Conservation (phyloP, 2,888 invertebrate genomes). For the Trimorus sp. region DNA sequence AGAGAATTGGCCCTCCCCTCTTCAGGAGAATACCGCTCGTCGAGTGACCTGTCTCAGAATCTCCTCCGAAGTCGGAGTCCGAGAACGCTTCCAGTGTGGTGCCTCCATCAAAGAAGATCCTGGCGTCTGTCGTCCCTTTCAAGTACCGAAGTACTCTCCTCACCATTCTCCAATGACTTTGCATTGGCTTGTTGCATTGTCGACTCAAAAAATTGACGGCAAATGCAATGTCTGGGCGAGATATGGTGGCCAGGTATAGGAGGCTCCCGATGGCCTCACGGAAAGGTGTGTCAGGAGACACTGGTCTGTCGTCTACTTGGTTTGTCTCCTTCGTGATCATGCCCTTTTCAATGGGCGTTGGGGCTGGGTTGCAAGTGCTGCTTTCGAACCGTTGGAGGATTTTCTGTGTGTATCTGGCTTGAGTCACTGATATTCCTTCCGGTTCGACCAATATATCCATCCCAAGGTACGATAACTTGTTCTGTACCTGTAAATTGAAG, state of each 20-base stretch:
- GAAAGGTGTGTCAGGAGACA: conserved; percentile 42
- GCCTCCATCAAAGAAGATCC: conserved; percentile 69
- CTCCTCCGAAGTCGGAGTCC: conserved; percentile 66
- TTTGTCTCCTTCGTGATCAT: conserved; percentile 64
- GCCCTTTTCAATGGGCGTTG: conserved; percentile 71
- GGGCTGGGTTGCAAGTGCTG: conserved; percentile 39
- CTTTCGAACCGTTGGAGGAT: conserved; percentile 55
- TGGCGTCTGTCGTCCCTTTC: conserved; percentile 61
- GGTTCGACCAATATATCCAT: conserved; percentile 64
- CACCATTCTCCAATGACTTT: conserved; percentile 65
- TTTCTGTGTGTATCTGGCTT: conserved; percentile 67
- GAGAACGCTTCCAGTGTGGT: conserved; percentile 54
- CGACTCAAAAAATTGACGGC: conserved; percentile 21
- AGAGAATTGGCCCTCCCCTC: conserved; percentile 71
- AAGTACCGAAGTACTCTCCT: conserved; percentile 65
- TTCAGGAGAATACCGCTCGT: conserved; percentile 44
- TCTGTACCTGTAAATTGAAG: neutral
- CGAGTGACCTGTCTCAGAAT: conserved; percentile 13
- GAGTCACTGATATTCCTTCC: conserved; percentile 68
- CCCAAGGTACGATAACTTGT: conserved; percentile 65
- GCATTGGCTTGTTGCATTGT: conserved; percentile 55
- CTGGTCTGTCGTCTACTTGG: conserved; percentile 40
- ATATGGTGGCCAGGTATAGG: conserved; percentile 48
- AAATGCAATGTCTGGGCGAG: conserved; percentile 14
- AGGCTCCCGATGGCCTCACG: conserved; percentile 67